Percentiles rank a stretch among this genome's conserved stretches.
Conservation (phyloP, 2,888 invertebrate genomes). For the Dryococelus australis region DNA sequence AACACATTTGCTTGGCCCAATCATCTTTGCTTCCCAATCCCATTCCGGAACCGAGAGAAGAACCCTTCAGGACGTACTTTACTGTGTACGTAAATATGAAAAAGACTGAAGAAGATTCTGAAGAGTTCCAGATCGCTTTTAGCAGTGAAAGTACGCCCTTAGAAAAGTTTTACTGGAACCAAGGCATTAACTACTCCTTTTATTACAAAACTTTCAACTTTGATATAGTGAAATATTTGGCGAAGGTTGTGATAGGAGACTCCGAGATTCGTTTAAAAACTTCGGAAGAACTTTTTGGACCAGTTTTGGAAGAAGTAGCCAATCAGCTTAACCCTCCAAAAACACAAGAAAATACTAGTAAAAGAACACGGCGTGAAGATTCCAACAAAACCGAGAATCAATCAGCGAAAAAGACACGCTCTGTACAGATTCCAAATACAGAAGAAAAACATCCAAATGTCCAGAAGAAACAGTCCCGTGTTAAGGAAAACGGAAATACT, state of each 20-base stretch:
- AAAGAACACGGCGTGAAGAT: neutral
- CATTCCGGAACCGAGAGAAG: conserved; percentile 56
- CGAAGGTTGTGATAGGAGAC: conserved; percentile 62
- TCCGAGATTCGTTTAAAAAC: conserved; percentile 56
- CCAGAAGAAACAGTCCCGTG: too few relatives aligned
- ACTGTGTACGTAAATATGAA: conserved; percentile 62
- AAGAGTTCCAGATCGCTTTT: conserved; percentile 54
- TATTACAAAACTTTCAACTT: conserved; percentile 66
- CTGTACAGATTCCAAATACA: neutral
- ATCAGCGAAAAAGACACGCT: neutral
- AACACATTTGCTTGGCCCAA: neutral
- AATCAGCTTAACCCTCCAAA: neutral
- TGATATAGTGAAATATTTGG: conserved; percentile 62
- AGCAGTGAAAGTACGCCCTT: conserved; percentile 60
- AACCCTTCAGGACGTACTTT: conserved; percentile 64
- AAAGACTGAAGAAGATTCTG: conserved; percentile 57
- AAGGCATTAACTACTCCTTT: conserved; percentile 67
- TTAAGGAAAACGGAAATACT: neutral
- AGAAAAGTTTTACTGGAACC: conserved; percentile 66
- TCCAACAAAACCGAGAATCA: neutral
- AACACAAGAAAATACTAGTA: neutral
- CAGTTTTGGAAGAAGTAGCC: conserved; percentile 57
- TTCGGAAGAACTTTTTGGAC: conserved; percentile 59
- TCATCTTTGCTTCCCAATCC: conserved; percentile 64
- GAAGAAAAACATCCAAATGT: neutral